Conservation (phyloP, 1,140 invertebrate genomes). For the Propsilocerus akamusi region DNA sequence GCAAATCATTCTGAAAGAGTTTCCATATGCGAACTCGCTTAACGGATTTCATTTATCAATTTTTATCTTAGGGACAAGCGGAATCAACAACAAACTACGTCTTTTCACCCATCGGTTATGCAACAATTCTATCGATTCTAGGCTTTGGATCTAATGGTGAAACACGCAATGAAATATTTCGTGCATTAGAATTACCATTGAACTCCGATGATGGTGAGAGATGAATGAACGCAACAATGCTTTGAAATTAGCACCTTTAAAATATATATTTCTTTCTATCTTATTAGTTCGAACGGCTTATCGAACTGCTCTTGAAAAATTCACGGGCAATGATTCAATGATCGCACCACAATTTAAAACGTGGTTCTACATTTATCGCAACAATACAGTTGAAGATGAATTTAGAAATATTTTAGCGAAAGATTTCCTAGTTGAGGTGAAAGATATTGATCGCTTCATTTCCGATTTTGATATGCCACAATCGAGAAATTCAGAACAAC, state of each 20-base stretch:
- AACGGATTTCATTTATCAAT: not conserved
- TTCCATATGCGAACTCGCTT: no score
- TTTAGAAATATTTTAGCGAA: conserved; percentile 34
- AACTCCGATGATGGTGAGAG: conserved; percentile 23
- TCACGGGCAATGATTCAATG: conserved; percentile 14
- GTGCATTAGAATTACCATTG: conserved; percentile 32
- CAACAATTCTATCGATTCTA: conserved; percentile 34
- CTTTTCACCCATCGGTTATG: conserved; percentile 40
- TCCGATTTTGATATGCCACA: conserved; percentile 17
- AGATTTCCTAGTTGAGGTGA: conserved; percentile 36
- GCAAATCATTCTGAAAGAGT: not conserved
- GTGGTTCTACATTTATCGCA: conserved; percentile 43
- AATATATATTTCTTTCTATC: not conserved
- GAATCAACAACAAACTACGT: conserved; percentile 36
- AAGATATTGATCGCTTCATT: conserved; percentile 30
- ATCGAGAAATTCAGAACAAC: no score
- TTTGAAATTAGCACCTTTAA: not conserved
- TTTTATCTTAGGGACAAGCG: conserved; percentile 26
- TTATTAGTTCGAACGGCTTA: not conserved
- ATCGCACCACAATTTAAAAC: conserved; percentile 37
- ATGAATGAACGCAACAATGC: conserved; percentile 6
- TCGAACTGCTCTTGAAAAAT: not conserved
- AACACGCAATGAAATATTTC: conserved; percentile 31
- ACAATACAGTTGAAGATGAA: conserved; percentile 34
- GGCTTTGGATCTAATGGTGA: conserved; percentile 36